phyloP scores from a whole-genome alignment of 2,797 vertebrate genomes.

The Hydrocynus forskahlii region DNA sequence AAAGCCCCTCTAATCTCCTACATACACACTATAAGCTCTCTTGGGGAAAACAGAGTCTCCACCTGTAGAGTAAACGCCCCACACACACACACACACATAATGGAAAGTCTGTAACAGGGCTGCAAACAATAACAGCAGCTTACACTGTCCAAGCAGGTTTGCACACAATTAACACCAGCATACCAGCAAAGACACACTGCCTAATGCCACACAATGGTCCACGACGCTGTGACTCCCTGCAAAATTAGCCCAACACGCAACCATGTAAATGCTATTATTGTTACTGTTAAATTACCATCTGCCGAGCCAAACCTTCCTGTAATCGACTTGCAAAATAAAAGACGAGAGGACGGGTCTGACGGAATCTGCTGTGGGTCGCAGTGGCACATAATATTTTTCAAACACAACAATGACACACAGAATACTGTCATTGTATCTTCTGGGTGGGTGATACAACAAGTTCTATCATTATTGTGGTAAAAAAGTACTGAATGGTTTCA shows the following conservation, averaged over 20 bases:
- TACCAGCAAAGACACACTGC: no score
- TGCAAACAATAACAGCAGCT: slow-evolving; percentile 6
- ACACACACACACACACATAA: background rate
- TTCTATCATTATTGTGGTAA: no score
- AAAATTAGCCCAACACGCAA: background rate
- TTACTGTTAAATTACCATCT: background rate
- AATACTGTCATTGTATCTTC: no score
- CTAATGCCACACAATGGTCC: background rate
- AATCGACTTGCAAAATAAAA: no score
- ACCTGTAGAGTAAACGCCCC: slow-evolving; percentile 29
- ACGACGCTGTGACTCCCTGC: background rate
- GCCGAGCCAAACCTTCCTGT: background rate
- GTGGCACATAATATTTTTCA: background rate
- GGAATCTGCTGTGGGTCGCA: background rate
- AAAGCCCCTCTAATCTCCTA: slow-evolving; percentile 14
- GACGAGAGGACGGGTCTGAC: background rate
- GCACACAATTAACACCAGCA: background rate
- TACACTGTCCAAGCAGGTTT: no score
- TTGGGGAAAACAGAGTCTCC: background rate
- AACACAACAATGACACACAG: no score
- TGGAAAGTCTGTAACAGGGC: slow-evolving; percentile 7
- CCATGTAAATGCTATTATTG: background rate
- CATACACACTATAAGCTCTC: background rate
- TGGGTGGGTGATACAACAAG: no score
- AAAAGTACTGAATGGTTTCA: no score